A percentile compares a stretch with the other conserved stretches of the same genome.
Evolutionary conservation across 2,888 invertebrate genomes (phyloP).

Genomic region (Sphinx pinastri): DNA sequence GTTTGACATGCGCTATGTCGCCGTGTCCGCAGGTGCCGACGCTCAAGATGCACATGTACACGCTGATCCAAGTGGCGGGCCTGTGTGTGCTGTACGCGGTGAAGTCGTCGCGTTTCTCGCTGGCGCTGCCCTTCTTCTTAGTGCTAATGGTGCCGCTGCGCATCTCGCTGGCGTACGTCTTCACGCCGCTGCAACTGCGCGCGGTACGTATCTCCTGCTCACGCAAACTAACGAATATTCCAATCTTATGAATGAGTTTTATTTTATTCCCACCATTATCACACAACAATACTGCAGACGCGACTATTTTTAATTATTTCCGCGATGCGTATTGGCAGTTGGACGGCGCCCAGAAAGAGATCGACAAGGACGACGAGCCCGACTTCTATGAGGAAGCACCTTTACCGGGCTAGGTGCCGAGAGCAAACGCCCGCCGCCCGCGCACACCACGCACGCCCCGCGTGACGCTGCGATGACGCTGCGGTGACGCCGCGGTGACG

Average conservation of each 20-base stretch:
- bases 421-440: not conserved
- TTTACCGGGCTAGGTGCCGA: slow-evolving; percentile 86
- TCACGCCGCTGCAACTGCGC: slow-evolving; percentile 91
- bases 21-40: slow-evolving; percentile 88
- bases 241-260: not conserved
- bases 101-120: slow-evolving; percentile 94
- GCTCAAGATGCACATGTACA: slow-evolving; percentile 96
- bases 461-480: not conserved
- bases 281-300: slow-evolving; percentile 14
- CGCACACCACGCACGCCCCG: not conserved
- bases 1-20: not conserved
- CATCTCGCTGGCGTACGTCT: slow-evolving; percentile 88
- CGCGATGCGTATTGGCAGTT: slow-evolving; percentile 79
- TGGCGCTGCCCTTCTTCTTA: slow-evolving; percentile 97
- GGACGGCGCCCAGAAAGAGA: slow-evolving; percentile 93
- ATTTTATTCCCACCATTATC: not conserved
- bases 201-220: slow-evolving; percentile 85
- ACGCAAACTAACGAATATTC: not conserved
- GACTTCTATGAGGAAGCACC: slow-evolving; percentile 97
- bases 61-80: slow-evolving; percentile 91
- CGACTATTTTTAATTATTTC: slow-evolving; percentile 29
- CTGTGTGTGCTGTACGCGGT: slow-evolving; percentile 92
- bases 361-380: slow-evolving; percentile 93
- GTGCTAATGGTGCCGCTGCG: slow-evolving; percentile 95
- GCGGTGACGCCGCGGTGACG: not conserved